These are phyloP conservation scores for Pontoporia blainvillei DNA, from an alignment of 2,113 vertebrate genomes.

Conservation along the genomic window DNA sequence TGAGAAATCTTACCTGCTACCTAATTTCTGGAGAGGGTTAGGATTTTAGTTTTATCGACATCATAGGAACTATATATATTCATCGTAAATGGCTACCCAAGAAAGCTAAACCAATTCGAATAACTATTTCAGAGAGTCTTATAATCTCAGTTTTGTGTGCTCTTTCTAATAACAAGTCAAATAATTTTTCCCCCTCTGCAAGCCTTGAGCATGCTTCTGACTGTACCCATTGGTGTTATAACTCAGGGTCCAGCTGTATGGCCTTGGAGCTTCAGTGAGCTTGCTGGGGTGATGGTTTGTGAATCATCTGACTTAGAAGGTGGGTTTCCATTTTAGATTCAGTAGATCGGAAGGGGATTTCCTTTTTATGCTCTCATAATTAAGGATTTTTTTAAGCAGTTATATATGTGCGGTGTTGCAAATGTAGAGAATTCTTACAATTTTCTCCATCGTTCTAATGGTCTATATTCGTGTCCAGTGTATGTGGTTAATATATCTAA, in stretches of 20 bases:
- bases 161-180: not conserved
- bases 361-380: not conserved
- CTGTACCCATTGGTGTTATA: not conserved
- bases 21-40: not conserved
- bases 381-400: not conserved
- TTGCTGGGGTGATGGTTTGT: not conserved
- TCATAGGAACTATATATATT: not conserved
- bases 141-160: not conserved
- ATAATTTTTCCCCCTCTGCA: not conserved
- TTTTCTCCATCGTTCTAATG: not conserved
- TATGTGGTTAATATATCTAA: not conserved
- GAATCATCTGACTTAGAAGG: not conserved
- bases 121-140: not conserved
- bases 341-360: not conserved
- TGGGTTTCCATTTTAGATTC: not conserved
- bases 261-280: not conserved
- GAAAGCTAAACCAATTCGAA: not conserved
- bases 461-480: not conserved
- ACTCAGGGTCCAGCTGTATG: not conserved
- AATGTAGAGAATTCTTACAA: not conserved
- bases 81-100: not conserved
- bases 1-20: not conserved
- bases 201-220: not conserved
- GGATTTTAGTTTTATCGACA: not conserved
- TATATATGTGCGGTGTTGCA: not conserved